phyloP scores from a whole-genome alignment of 2,113 vertebrate species.

The Lophius piscatorius region DNA sequence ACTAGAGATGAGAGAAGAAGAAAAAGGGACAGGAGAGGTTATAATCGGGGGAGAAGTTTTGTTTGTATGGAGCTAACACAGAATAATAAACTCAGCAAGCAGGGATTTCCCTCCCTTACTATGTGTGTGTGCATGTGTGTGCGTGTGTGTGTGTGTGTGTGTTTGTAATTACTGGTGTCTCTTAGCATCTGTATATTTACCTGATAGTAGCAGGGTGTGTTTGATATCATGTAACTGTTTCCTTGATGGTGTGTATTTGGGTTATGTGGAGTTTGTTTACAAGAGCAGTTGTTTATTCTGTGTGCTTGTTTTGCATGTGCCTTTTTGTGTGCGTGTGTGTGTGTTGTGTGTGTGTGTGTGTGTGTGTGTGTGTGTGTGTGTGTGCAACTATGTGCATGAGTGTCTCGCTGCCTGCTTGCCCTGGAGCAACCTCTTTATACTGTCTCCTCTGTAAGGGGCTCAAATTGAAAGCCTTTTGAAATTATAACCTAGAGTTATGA shows the following conservation, averaged over 20 bases:
- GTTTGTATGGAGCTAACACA: slow-evolving; percentile 50
- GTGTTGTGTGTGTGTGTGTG: slow-evolving; percentile 3
- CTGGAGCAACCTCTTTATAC: slow-evolving; percentile 51
- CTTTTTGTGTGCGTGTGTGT: slow-evolving; percentile 3
- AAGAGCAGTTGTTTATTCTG: background rate
- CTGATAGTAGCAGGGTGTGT: slow-evolving; percentile 39
- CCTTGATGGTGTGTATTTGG: slow-evolving; percentile 23
- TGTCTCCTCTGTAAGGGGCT: slow-evolving; percentile 45
- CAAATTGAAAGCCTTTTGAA: slow-evolving; percentile 67
- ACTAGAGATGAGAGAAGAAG: background rate
- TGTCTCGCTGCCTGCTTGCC: slow-evolving; percentile 11
- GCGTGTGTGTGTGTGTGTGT: slow-evolving; percentile 17
- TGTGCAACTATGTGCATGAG: background rate
- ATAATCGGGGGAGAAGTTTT: slow-evolving; percentile 4
- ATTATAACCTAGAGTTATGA: slow-evolving; percentile 71
- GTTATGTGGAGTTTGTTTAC: slow-evolving; percentile 40
- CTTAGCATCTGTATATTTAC: slow-evolving; percentile 59
- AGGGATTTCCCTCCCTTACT: slow-evolving; percentile 61
- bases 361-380: background rate
- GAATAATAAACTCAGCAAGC: slow-evolving; percentile 56
- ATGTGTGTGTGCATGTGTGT: slow-evolving; percentile 16
- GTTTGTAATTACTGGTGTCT: slow-evolving; percentile 53
- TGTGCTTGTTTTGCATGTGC: slow-evolving; percentile 18
- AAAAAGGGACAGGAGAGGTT: background rate
- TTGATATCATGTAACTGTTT: slow-evolving; percentile 9